phyloP scores from a whole-genome alignment of 23 tunicate species.

The Diplosoma virens region DNA sequence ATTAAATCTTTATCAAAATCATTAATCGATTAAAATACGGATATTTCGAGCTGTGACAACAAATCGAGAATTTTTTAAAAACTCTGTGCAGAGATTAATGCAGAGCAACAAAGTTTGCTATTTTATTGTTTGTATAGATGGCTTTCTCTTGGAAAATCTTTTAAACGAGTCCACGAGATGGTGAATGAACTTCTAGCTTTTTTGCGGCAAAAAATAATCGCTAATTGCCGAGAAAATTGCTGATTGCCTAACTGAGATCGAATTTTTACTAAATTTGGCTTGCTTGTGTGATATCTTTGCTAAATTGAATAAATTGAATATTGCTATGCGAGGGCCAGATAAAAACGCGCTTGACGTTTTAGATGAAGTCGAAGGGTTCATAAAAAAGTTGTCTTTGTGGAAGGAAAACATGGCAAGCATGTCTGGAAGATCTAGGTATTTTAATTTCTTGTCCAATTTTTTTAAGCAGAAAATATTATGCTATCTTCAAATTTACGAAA shows the following conservation, averaged over 20 bases:
- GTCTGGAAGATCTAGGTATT: conserved; percentile 39
- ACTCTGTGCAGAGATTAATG: conserved; percentile 43
- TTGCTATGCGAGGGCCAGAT: conserved; percentile 30
- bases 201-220: conserved; percentile 20
- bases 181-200: conserved; percentile 13
- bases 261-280: conserved; percentile 36
- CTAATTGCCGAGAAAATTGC: background rate
- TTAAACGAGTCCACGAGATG: conserved; percentile 36
- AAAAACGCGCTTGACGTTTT: conserved; percentile 37
- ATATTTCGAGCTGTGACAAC: no score
- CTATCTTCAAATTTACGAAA: conserved; percentile 31
- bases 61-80: conserved; percentile 37
- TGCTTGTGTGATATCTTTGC: conserved; percentile 37
- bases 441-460: conserved; percentile 32
- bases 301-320: conserved; percentile 31
- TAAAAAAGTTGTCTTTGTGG: conserved; percentile 34
- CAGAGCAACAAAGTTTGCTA: conserved; percentile 39
- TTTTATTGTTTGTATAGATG: conserved; percentile 39
- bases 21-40: conserved; percentile 36
- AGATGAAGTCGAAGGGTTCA: conserved; percentile 37
- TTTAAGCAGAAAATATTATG: conserved; percentile 34
- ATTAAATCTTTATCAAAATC: conserved; percentile 25
- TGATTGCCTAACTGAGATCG: conserved; percentile 19
- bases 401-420: conserved; percentile 25
- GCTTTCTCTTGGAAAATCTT: conserved; percentile 48